Base-by-base conservation (phyloP, 2,888 invertebrate genomes). In the Scotopteryx bipunctaria region DNA sequence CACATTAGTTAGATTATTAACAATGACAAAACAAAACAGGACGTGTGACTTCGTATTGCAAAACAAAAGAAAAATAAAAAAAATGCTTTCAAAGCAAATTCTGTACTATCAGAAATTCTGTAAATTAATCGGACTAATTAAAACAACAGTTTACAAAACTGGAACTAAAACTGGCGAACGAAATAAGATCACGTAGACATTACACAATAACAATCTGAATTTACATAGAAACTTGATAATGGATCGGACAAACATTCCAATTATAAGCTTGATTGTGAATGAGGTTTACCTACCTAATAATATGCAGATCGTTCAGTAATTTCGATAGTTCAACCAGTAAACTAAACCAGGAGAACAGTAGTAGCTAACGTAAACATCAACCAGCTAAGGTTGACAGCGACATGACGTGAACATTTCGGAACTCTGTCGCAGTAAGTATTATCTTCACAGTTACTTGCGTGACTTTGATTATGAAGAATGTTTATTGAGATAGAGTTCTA, bases 1-100 rank as follows among this genome's bases (percentile, higher is more conserved):
- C 81, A 73, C 76, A 80, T 84, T 84, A 80, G 77, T 75, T 69
- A 76, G 72, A 73, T 57, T 27, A 46, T 55, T 55, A 57, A n/a
- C n/a, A n/a, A 57, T 60, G 64, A 61, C 51, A 53, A 54, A 44
- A 21, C n/a, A n/a, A 49, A 32, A 35, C n/a, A 23, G 5, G 36
- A 29, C 19, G 23, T 36, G 21, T 29, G 11, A 40, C 31, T n/a
- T n/a, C n/a, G n/a, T n/a, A n/a, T n/a, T 29, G 17, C 13, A 11
- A 27, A 4, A 16, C 5, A 16, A 25, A 38, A 14, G 3, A 16
- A 36, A 19, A 3, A 4, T 5, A 13, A 36, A 9, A 17, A 11
- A 1, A 11, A 31, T 6, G 3, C 3, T 14, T 8, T 23, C 1
- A 41, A 42, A 8, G 8, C 19, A 11, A 14, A 19, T n/a, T 9